Conservation (phyloP, 2,113 vertebrate species). For the Neotoma lepida region DNA sequence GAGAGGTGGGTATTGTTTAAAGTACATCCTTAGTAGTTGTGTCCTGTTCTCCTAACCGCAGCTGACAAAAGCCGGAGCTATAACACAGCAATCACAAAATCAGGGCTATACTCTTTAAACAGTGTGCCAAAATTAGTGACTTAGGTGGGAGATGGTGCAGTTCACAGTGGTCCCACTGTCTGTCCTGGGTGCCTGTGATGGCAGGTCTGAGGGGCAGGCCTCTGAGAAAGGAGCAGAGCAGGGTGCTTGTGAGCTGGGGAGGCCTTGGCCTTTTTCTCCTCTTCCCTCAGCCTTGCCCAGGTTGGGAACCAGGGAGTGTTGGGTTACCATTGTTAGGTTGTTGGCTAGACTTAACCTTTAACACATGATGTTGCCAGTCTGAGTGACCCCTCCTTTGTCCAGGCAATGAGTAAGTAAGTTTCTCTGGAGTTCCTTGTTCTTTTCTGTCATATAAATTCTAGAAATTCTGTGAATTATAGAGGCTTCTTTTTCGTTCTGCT, state of each 20-base stretch:
- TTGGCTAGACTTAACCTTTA: background rate
- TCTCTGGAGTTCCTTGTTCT: background rate
- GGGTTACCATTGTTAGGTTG: background rate
- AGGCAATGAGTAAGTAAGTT: background rate
- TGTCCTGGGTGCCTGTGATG: background rate
- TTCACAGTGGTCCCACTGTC: no score
- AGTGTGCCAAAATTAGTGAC: background rate
- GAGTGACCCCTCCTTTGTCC: background rate
- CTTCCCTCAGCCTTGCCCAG: background rate
- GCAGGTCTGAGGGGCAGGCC: background rate
- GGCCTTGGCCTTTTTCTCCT: background rate
- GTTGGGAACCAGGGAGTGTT: background rate
- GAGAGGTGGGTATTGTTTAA: background rate
- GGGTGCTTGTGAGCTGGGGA: background rate
- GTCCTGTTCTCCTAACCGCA: background rate
- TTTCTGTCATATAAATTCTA: background rate
- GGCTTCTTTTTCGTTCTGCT: background rate
- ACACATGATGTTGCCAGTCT: background rate
- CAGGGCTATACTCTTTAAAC: background rate
- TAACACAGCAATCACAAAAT: background rate
- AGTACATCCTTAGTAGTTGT: background rate
- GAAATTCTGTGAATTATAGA: background rate
- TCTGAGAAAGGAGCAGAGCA: background rate
- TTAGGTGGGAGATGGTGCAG: background rate
- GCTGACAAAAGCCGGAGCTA: background rate